A percentile compares a stretch with the other conserved stretches of the same genome.
phyloP scores from a whole-genome alignment of 2,113 vertebrate genomes.

The Callospermophilus lateralis region DNA sequence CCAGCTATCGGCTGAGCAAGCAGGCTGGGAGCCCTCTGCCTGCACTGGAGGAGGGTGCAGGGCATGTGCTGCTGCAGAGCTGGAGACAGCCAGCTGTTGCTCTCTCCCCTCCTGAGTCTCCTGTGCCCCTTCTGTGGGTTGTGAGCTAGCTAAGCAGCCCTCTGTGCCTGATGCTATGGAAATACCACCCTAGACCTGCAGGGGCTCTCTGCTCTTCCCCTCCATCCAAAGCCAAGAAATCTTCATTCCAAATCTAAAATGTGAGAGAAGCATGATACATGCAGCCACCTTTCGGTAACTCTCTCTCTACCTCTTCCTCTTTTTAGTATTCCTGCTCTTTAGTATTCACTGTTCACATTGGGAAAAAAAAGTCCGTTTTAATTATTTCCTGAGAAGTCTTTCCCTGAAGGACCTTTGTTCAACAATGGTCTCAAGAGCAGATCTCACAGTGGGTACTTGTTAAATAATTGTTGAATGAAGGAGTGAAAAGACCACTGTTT shows the following conservation, averaged over 20 bases:
- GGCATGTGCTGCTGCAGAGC: accelerated
- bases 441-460: not conserved
- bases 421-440: not conserved
- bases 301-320: not conserved
- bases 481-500: not conserved
- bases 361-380: not conserved
- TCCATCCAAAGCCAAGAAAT: not conserved
- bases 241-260: not conserved
- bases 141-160: not conserved
- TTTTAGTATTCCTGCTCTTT: not conserved
- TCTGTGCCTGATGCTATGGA: not conserved
- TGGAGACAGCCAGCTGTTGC: accelerated
- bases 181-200: accelerated
- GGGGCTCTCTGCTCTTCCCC: not conserved
- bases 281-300: not conserved
- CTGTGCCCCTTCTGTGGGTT: accelerated
- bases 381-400: not conserved
- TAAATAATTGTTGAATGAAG: not conserved
- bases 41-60: accelerated
- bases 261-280: not conserved
- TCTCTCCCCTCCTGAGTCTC: not conserved
- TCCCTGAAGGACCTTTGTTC: not conserved
- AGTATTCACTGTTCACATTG: not conserved
- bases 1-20: accelerated
- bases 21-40: too few species aligned